These are phyloP conservation scores for Seriola aureovittata DNA, from an alignment of 2,113 vertebrate species.

Conservation along the genomic window DNA sequence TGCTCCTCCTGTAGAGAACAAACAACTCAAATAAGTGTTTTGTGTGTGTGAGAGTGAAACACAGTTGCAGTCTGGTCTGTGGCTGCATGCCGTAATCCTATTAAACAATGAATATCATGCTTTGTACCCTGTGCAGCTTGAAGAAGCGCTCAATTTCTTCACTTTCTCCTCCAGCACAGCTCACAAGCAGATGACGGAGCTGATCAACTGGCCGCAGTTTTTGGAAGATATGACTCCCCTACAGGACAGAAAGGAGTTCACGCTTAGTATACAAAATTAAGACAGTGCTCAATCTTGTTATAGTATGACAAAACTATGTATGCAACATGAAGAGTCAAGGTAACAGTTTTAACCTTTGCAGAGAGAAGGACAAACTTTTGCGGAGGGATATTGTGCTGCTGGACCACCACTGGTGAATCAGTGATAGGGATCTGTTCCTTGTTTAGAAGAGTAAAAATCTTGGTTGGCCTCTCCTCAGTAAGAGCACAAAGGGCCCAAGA, in stretches of 20 bases:
- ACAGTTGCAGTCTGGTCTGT: not conserved
- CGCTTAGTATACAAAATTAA: not conserved
- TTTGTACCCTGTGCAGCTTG: slow-evolving; percentile 93
- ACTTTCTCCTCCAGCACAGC: slow-evolving; percentile 93
- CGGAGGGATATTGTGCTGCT: slow-evolving; percentile 92
- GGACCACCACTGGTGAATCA: slow-evolving; percentile 93
- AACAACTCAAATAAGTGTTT: not conserved
- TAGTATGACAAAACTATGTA: not conserved
- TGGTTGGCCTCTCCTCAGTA: slow-evolving; percentile 87
- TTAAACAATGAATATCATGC: not conserved
- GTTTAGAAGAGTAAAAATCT: slow-evolving; percentile 92
- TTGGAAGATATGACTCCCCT: slow-evolving; percentile 98
- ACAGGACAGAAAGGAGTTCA: not conserved
- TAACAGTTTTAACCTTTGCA: slow-evolving; percentile 87
- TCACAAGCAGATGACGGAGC: slow-evolving; percentile 94
- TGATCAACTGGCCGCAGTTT: slow-evolving; percentile 97
- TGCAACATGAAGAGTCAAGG: not conserved
- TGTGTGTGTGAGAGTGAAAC: not conserved
- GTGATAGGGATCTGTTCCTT: slow-evolving; percentile 93
- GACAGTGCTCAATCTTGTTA: not conserved
- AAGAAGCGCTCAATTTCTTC: slow-evolving; percentile 98
- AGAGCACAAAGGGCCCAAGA: slow-evolving; percentile 95
- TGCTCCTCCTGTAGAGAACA: slow-evolving; percentile 89
- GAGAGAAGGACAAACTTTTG: slow-evolving; percentile 97
- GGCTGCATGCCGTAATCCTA: not conserved